phyloP scores from a whole-genome alignment of 2,888 invertebrate species.

The Drosophila neoperkinsi region DNA sequence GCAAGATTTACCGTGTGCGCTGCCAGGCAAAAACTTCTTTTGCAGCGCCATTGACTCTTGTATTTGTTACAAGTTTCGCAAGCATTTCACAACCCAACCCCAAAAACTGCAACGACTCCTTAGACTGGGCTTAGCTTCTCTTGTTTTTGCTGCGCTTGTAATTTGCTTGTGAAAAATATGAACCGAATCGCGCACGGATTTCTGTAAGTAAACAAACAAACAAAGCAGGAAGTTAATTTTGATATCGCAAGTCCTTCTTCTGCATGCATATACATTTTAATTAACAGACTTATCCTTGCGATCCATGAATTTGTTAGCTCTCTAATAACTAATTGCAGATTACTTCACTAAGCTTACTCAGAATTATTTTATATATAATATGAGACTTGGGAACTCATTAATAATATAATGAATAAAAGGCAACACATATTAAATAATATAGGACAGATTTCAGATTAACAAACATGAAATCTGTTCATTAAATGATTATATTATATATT shows the following conservation, averaged over 20 bases:
- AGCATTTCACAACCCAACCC: constrained; percentile 62
- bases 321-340: background rate
- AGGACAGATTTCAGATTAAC: background rate
- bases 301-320: background rate
- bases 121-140: constrained; percentile 51
- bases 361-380: background rate
- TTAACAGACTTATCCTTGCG: background rate
- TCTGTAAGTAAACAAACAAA: constrained; percentile 63
- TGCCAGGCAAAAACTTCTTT: constrained; percentile 78
- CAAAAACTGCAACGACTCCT: constrained; percentile 46
- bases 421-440: background rate
- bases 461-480: background rate
- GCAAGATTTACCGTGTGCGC: constrained; percentile 78
- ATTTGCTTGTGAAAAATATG: constrained; percentile 74
- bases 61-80: constrained; percentile 73
- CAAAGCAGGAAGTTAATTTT: constrained; percentile 22
- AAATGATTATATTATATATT: background rate
- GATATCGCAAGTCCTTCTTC: constrained; percentile 8
- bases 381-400: background rate
- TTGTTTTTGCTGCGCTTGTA: constrained; percentile 69
- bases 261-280: constrained; percentile 31
- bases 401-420: too few relatives aligned
- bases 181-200: constrained; percentile 69
- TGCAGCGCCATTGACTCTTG: constrained; percentile 80
- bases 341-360: background rate